These are phyloP conservation scores for Nomada ruficornis DNA, from an alignment of 2,888 invertebrate genomes.

Conservation along the genomic window DNA sequence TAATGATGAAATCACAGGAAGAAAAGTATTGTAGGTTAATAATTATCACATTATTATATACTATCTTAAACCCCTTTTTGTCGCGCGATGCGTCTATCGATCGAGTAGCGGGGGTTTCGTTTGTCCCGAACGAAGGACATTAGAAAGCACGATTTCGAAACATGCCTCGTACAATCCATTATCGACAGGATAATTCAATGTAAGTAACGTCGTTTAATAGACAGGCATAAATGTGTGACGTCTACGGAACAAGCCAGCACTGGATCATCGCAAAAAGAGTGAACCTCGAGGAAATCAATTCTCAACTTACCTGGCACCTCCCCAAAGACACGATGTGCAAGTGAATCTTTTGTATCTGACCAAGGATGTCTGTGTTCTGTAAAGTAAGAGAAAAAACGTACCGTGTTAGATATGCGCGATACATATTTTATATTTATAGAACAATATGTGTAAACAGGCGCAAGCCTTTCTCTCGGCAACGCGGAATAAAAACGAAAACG, in stretches of 20 bases:
- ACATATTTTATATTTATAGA: constrained; percentile 3
- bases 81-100: constrained; percentile 10
- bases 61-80: neutral
- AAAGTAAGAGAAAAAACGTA: constrained; percentile 63
- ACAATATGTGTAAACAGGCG: neutral
- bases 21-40: neutral
- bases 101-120: constrained; percentile 1
- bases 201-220: constrained; percentile 20
- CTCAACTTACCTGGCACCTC: constrained; percentile 86
- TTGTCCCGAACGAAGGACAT: constrained; percentile 2
- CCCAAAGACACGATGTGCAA: constrained; percentile 87
- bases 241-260: constrained; percentile 34
- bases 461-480: neutral
- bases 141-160: neutral
- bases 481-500: neutral
- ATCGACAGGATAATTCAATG: constrained; percentile 24
- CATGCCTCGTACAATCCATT: constrained; percentile 4
- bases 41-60: too few relatives aligned
- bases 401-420: neutral
- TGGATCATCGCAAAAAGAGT: constrained; percentile 56
- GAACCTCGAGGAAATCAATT: constrained; percentile 60
- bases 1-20: neutral
- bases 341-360: constrained; percentile 87
- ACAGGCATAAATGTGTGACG: constrained; percentile 43
- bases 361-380: constrained; percentile 86